phyloP scores from a whole-genome alignment of 2,888 invertebrate genomes.

The Dolomedes plantarius region DNA sequence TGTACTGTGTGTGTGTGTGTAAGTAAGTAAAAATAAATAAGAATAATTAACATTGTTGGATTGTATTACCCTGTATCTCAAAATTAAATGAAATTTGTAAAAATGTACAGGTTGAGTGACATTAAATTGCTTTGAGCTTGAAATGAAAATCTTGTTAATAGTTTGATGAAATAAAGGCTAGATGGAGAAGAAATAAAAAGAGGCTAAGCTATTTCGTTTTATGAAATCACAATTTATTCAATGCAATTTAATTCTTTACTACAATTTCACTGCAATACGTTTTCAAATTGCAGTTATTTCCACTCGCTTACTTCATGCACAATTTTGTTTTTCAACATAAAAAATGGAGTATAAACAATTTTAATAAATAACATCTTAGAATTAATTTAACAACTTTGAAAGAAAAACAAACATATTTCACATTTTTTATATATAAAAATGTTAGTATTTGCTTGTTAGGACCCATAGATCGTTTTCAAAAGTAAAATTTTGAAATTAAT shows the following conservation, averaged over 20 bases:
- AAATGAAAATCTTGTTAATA: no score
- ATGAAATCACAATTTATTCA: constrained; percentile 18
- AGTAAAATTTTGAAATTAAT: neutral
- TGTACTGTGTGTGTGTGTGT: no score
- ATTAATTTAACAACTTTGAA: neutral
- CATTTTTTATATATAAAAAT: no score
- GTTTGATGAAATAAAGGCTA: no score
- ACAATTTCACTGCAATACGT: constrained; percentile 7
- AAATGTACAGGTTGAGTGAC: no score
- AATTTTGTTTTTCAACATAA: constrained; percentile 9
- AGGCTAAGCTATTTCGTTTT: neutral
- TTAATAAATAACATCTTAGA: constrained; percentile 10
- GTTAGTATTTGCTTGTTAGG: neutral
- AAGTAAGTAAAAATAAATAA: no score
- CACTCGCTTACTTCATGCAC: constrained; percentile 4
- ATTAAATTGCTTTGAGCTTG: no score
- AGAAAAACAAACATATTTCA: constrained; percentile 1
- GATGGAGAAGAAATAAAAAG: neutral
- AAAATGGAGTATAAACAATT: neutral
- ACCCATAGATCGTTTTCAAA: neutral
- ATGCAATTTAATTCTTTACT: constrained; percentile 1
- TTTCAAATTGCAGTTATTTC: neutral
- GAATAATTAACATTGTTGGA: no score
- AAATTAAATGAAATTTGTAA: no score
- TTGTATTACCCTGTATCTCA: no score